Evolutionary conservation across 2,888 invertebrate species (phyloP), one percentile per base, ranked within the genome.

Genomic region (Scrobipalpa atriplicella): DNA sequence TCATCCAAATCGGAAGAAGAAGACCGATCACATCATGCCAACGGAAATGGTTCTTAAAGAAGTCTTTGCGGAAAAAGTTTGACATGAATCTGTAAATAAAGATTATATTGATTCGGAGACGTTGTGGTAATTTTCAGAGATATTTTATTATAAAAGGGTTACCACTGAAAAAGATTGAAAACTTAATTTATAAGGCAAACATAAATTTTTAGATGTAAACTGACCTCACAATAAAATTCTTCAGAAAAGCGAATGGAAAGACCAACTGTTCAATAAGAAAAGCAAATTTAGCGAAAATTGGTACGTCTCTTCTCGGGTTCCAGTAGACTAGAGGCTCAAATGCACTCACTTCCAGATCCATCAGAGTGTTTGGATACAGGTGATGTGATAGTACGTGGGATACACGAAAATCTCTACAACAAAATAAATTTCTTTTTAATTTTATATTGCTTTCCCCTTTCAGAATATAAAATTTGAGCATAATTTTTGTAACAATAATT

Each of bases 331-430:
- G 78, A 0, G 97, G 97, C 78, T 96, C 96, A 43, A 94, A 87
- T 64, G 93, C 87, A 63, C 95, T 94, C 13, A 97, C 88, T 81
- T 97, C 96, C 69, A 95, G 87, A 83, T 97, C 97, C 83, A 95
- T 93, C 3, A 95, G 84, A 0, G 97, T 96, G 79, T 97, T 97
- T 0, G 97, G 94, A 78, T 95, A 96, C 9, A 95, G 87, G 78
- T 97, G 97, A 82, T 97, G 97, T 41, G 96, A 96, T 54, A 97
- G 80, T 0, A 92, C 95, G 77, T 97, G 97, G 0, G 95, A 95
- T 51, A 97, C 94, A 68, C 97, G 93, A 94, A 96, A 97, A 70
- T 96, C 95, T 73, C 94, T 94, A 79, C 66, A 91, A 90, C 8
- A 39, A 39, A 69, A 60, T 19, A 1, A 10, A 54, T n/a, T 19